Percentiles rank a stretch among this genome's conserved stretches.
phyloP scores from a whole-genome alignment of 2,113 vertebrate genomes.

The Gallinago paraguaiae region DNA sequence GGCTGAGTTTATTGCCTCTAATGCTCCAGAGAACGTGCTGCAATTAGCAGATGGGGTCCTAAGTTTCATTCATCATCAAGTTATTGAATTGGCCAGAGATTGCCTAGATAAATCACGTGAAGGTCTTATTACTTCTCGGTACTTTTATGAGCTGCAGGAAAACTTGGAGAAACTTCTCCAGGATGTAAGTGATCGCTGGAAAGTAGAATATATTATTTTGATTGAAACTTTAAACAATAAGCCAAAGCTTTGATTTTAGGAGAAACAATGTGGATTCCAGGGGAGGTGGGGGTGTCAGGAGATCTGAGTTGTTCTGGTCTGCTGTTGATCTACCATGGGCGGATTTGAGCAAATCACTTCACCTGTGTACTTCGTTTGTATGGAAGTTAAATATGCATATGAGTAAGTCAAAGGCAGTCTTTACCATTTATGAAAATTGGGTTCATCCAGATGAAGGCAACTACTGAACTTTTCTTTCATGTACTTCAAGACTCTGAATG shows the following conservation, averaged over 20 bases:
- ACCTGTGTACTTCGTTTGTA: not conserved
- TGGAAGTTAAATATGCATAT: not conserved
- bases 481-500: not conserved
- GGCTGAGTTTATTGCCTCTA: slow-evolving; percentile 88
- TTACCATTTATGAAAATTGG: not conserved
- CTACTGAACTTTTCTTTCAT: slow-evolving; percentile 28
- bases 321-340: fast-evolving
- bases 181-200: slow-evolving; percentile 84
- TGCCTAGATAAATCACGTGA: slow-evolving; percentile 92
- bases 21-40: slow-evolving; percentile 85
- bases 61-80: slow-evolving; percentile 97
- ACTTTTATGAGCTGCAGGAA: slow-evolving; percentile 98
- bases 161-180: slow-evolving; percentile 96
- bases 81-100: slow-evolving; percentile 94
- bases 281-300: not conserved
- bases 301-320: not conserved
- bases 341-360: not conserved
- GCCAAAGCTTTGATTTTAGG: not conserved
- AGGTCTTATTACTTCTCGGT: slow-evolving; percentile 93
- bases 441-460: slow-evolving; percentile 1
- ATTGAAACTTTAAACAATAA: not conserved
- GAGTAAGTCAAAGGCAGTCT: not conserved
- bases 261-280: not conserved
- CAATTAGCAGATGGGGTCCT: slow-evolving; percentile 92
- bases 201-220: not conserved